phyloP scores from a whole-genome alignment of 2,888 invertebrate genomes.

The Miltochrista miniata region DNA sequence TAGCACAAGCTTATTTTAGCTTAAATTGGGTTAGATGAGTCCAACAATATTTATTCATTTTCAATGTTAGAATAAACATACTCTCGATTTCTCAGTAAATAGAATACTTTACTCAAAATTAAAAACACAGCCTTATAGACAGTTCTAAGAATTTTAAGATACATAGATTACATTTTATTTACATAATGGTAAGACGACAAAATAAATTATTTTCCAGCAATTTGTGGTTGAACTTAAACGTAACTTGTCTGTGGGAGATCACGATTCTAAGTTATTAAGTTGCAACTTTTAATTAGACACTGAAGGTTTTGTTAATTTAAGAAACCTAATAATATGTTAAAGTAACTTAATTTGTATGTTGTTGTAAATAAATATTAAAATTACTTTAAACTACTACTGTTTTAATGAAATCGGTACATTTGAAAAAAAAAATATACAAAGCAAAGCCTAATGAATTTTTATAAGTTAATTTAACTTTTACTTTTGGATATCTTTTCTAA shows the following conservation, averaged over 20 bases:
- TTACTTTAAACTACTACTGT: too few species aligned
- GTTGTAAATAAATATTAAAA: too few species aligned
- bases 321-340: background rate
- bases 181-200: constrained; percentile 18
- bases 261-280: constrained; percentile 13
- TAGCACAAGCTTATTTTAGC: too few species aligned
- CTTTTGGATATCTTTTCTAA: too few species aligned
- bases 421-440: too few species aligned
- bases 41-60: too few species aligned
- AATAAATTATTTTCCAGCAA: constrained; percentile 31
- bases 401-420: too few species aligned
- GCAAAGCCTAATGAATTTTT: too few species aligned
- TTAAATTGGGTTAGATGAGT: too few species aligned
- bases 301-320: constrained; percentile 1
- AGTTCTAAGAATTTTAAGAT: background rate
- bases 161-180: constrained; percentile 5
- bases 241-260: constrained; percentile 6
- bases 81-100: too few species aligned
- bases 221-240: constrained; percentile 32
- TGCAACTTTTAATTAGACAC: constrained; percentile 31
- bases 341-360: background rate
- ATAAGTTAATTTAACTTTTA: too few species aligned
- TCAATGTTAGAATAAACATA: too few species aligned
- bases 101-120: background rate
- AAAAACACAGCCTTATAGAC: constrained; percentile 1